Evolutionary conservation across 2,113 vertebrate species (phyloP), one percentile per base, ranked within the genome.

Genomic region (Alosa alosa): DNA sequence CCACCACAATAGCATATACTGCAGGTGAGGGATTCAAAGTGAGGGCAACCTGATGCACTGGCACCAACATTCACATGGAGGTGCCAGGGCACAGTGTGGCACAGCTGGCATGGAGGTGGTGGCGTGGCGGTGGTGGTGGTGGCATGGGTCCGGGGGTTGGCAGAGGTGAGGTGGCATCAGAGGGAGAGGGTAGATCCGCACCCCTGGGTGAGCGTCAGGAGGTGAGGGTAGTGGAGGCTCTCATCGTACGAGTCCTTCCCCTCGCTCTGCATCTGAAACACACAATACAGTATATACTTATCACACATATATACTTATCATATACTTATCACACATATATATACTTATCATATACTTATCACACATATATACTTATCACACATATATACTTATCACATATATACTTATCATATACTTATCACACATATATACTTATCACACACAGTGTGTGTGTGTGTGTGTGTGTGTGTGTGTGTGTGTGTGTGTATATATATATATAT

Each of bases 141-240:
- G 88, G 89, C 90, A 84, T 86, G 89, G 84, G 90, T 86, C 92
- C 41, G 86, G 89, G 87, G 60, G 88, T 50, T 90, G 88, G 86
- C 89, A 87, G 41, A 44, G 41, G 41, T 89, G 88, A 78, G 83
- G 86, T 85, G 86, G 84, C 75, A 72, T 90, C 85, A 92, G 83
- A 89, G 87, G 45, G 86, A 86, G n/a, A 52, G 44, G 41, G 52
- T 50, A 15, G 75, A 86, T 49, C 68, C 84, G 36, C 92, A 89
- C 82, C 89, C 91, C 93, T 95, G 96, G 90, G 95, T 97, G 94
- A 99, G 93, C 90, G 95, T 89, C 84, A 99, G 92, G 90, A 99
- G 96, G 91, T 97, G 90, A 82, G 98, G 98, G 87, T 98, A 99
- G 94, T 99, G 98, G 92, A 99, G 96, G 88, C 99, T 97, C 92